Evolutionary conservation across 2,113 vertebrate genomes (phyloP), one percentile per base, ranked within the genome.

Genomic region (Leptodactylus fuscus): DNA sequence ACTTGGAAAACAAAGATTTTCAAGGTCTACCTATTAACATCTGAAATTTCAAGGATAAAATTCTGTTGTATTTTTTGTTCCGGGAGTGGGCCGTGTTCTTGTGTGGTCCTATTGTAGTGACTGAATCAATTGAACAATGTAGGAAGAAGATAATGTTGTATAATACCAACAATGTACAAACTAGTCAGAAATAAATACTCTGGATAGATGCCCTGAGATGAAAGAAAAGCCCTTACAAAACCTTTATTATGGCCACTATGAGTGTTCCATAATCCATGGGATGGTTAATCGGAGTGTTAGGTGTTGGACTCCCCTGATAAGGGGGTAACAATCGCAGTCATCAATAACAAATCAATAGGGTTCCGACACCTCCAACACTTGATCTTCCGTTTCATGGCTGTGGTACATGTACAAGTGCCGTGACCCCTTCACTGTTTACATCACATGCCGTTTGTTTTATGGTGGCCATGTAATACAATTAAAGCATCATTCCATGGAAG

Each of bases 1-100:
- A 75, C 27, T 75, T 8, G 34, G 29, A 67, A 85, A 85, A 38
- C 81, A 85, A 65, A 53, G n/a, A n/a, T 69, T 51, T 67, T 44
- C 62, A 77, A 48, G 82, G 82, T 67, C 51, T 84, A 18, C 36
- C 16, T 29, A 58, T 49, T 62, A 55, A 62, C 34, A 27, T 36
- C 51, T 74, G n/a, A 20, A 6, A 16, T 15, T 13, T 82, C 60
- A 69, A 36, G 29, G 29, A 34, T 69, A 29, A 70, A n/a, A 36
- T 53, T 34, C 44, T 70, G 18, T 70, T 69, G 20, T 51, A 11
- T 36, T 36, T 12, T 34, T 29, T 81, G 36, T 65, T 36, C 55
- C 15, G 38, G 77, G 41, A 74, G 41, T 11, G n/a, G 46, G 46
- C 44, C 49, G 71, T 46, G n/a, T 46, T 73, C 20, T 38, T 70